Conservation (phyloP, 2,888 invertebrate genomes). For the Agonopterix subpropinquella region DNA sequence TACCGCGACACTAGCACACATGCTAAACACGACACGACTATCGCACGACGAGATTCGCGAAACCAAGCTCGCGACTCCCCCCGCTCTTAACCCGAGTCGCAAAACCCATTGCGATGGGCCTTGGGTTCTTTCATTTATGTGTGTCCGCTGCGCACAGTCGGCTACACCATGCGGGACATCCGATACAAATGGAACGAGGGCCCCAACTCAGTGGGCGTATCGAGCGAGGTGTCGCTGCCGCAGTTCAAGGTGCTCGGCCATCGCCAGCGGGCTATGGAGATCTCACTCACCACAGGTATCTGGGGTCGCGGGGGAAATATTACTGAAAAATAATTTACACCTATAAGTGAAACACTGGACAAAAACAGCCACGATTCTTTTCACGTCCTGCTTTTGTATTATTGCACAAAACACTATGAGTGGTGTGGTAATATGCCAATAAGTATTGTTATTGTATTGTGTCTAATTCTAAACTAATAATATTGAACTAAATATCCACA, state of each 20-base stretch:
- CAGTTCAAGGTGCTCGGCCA: conserved; percentile 99
- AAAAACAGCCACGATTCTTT: conserved; percentile 66
- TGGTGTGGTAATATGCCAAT: conserved; percentile 39
- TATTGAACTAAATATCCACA: too few relatives aligned
- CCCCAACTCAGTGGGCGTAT: conserved; percentile 95
- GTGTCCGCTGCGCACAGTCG: conserved; percentile 84
- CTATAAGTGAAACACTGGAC: conserved; percentile 65
- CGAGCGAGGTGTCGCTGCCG: conserved; percentile 96
- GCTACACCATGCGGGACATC: conserved; percentile 98
- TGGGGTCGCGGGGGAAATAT: conserved; percentile 36
- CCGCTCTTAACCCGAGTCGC: conserved; percentile 58
- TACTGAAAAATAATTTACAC: conserved; percentile 25
- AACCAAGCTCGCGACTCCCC: conserved; percentile 55
- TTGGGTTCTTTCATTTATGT: conserved; percentile 71
- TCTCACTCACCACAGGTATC: conserved; percentile 97
- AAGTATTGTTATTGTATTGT: not conserved
- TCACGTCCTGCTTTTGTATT: conserved; percentile 74
- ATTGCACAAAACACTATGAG: conserved; percentile 66
- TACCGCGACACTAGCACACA: conserved; percentile 67
- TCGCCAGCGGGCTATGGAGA: conserved; percentile 96
- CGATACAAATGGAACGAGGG: conserved; percentile 98
- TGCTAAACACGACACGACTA: conserved; percentile 62
- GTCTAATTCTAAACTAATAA: too few relatives aligned
- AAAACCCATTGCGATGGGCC: conserved; percentile 76
- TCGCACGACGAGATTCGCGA: conserved; percentile 63